Base-by-base conservation (phyloP, 2,113 vertebrate species). In the Cephalopterus ornatus region DNA sequence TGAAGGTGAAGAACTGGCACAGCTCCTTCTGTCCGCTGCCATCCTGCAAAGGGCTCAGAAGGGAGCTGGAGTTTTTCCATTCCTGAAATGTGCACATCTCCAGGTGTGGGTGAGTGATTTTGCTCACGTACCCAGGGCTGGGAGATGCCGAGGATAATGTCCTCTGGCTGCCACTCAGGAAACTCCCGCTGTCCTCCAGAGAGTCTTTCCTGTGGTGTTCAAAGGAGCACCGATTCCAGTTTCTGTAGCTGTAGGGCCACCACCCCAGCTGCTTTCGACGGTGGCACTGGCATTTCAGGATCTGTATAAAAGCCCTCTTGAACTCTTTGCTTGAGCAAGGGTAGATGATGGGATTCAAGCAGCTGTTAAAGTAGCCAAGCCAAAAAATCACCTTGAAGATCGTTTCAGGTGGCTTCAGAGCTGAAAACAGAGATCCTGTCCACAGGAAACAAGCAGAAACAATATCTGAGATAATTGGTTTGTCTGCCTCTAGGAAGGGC, bases 361-460 rank as follows among this genome's bases (percentile, higher is more conserved):
- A 99, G 98, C 99, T 99, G 98, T 99, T 99, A 98, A 99, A 99
- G 96, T 99, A 99, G 85, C 99, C 99, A 58, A 99, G 98, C 99
- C 99, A 99, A 98, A 99, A 99, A 96, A 99, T 99, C 71, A 99
- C 99, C 95, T 99, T 99, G 97, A 99, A 99, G 96, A 99, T 98
- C 6, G 97, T 93, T 41, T 99, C 98, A 12, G 99, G 99, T 17
- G 98, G 98, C 66, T 99, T 99, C 97, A 99, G 97, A 91, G 98
- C 96, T 5, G 97, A 98, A 96, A 99, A 99, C 93, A 99, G 98
- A 81, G 99, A 99, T 73, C 99, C 99, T 99, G 97, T 92, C 26
- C 98, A 12, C 72, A 88, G 89, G 15, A 50, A 62, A 92, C 17
- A 93, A 96, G 61, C 35, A 95, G 88, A 96, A 79, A 84, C 41